These are phyloP conservation scores for Orchesella cincta DNA, from an alignment of 1,140 invertebrate genomes.

Conservation along the genomic window DNA sequence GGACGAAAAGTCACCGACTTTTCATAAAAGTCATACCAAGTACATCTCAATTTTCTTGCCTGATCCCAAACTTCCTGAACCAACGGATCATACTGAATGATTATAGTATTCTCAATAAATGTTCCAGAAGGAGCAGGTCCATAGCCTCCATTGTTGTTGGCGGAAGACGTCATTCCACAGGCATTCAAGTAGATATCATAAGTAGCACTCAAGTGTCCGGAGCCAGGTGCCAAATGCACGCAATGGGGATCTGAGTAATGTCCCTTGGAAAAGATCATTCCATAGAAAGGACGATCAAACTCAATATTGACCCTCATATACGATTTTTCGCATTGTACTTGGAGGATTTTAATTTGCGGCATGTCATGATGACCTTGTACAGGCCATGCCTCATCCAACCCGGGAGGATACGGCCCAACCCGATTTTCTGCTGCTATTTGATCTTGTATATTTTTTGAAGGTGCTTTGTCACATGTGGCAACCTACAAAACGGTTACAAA, in stretches of 20 bases:
- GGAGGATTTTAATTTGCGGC: conserved; percentile 85
- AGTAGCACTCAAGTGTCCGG: conserved; percentile 82
- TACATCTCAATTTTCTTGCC: conserved; percentile 61
- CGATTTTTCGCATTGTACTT: conserved; percentile 94
- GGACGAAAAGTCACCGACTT: conserved; percentile 90
- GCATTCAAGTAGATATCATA: conserved; percentile 89
- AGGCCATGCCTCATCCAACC: conserved; percentile 76
- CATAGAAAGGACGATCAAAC: conserved; percentile 91
- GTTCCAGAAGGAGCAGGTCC: conserved; percentile 83
- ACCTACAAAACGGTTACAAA: not conserved
- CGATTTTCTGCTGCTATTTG: conserved; percentile 21
- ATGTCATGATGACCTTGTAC: conserved; percentile 74
- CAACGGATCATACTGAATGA: conserved; percentile 91
- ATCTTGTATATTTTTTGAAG: conserved; percentile 17
- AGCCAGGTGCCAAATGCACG: conserved; percentile 85
- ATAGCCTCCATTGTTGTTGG: conserved; percentile 68
- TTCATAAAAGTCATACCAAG: conserved; percentile 94
- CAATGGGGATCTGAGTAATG: conserved; percentile 85
- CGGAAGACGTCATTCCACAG: conserved; percentile 86
- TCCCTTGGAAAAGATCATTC: conserved; percentile 82
- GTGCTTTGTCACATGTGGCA: conserved; percentile 25
- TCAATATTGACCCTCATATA: conserved; percentile 93
- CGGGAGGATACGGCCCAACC: conserved; percentile 52
- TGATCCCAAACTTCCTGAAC: conserved; percentile 85
- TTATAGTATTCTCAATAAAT: conserved; percentile 92